Evolutionary conservation across 2,797 vertebrate genomes (phyloP), one percentile per base, ranked within the genome.

Genomic region (Hybognathus amarus): DNA sequence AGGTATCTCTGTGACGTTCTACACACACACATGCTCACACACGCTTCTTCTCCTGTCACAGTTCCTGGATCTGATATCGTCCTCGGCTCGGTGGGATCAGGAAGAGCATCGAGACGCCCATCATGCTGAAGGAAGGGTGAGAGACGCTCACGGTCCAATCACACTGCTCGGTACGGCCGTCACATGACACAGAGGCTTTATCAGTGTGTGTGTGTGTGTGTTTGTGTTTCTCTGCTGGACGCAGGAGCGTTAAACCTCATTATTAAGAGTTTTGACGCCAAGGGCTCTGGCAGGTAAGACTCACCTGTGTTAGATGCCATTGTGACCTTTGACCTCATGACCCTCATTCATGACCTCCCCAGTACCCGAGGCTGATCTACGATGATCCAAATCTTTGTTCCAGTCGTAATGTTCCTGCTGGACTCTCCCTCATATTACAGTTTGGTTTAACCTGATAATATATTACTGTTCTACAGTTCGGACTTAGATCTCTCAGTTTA

Each of bases 121-220:
- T 99, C 91, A 94, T 99, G 93, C 96, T 99, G 82, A 99, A 99
- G 91, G 98, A 99, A 90, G 98, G 98, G 98, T 99, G 94, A 96
- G 97, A 40, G 79, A 45, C 13, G 3, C 42, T 7, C 8, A 30
- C 22, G 6, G 61, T 30, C 61, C 61, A 63, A 30, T 63, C 27
- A 5, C 27, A 4, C 59, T 24, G 3, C 47, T 9, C 15, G 20
- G 20, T 7, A n/a, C 5, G 0, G 50, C 18, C 36, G 42, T 30
- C 40, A 22, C 8, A 13, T 45, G 42, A 54, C 45, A 56, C 54
- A 15, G n/a, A 61, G 24, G 24, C 40, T 70, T 24, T 45, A 30
- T 42, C 4, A n/a, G 30, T 24, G 47, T 79, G 15, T 69, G 47
- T 79, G 15, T 69, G 47, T 54, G 50, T 64, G 61, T 67, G 24